phyloP scores from a whole-genome alignment of 2,113 vertebrate genomes.

The Dipodomys merriami region DNA sequence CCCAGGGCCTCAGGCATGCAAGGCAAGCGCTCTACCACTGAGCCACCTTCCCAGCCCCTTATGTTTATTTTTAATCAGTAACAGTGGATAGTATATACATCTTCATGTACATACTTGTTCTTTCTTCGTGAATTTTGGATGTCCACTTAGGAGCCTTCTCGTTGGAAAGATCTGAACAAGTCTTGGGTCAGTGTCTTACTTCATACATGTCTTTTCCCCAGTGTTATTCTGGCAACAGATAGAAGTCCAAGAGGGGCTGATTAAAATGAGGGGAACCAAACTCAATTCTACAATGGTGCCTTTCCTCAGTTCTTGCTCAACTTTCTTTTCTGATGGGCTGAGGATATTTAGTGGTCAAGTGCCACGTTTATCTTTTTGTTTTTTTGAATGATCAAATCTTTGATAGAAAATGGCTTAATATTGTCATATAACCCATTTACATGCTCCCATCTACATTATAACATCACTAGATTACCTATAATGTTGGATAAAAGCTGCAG shows the following conservation, averaged over 20 bases:
- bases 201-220: neutral
- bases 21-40: too few species aligned
- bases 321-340: neutral
- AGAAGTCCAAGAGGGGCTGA: neutral
- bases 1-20: too few species aligned
- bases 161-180: neutral
- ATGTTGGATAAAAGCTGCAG: neutral
- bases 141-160: neutral
- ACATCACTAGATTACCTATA: neutral
- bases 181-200: neutral
- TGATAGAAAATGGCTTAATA: neutral
- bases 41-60: too few species aligned
- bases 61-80: neutral
- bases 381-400: neutral
- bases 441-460: neutral
- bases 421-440: neutral
- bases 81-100: constrained; percentile 3
- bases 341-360: neutral
- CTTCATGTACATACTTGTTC: neutral
- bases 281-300: neutral
- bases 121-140: constrained; percentile 24
- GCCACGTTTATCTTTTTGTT: neutral
- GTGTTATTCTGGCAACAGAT: neutral
- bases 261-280: neutral
- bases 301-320: neutral